phyloP scores from a whole-genome alignment of 2,888 invertebrate species.

The Blomia tropicalis region DNA sequence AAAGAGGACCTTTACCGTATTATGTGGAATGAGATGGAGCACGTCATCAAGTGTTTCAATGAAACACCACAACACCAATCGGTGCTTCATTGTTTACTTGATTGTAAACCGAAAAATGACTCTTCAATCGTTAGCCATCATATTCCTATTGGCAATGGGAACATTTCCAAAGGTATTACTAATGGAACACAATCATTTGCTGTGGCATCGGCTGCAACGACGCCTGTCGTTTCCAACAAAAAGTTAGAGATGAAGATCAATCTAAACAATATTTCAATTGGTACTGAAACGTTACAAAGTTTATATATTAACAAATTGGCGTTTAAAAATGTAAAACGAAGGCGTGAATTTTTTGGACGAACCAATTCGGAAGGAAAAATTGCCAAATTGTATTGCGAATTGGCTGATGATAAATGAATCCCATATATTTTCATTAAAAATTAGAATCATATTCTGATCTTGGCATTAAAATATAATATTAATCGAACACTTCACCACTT shows the following conservation, averaged over 20 bases:
- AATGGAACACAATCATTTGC: not conserved
- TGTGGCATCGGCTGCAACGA: not conserved
- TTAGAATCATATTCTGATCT: too few relatives aligned
- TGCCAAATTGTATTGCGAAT: constrained; percentile 49
- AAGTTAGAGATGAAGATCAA: not conserved
- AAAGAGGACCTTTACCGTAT: constrained; percentile 74
- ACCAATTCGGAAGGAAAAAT: constrained; percentile 40
- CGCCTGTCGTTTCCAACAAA: too few relatives aligned
- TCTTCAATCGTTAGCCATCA: not conserved
- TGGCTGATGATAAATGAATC: not conserved
- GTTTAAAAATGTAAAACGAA: constrained; percentile 38
- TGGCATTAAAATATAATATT: not conserved
- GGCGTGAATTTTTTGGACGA: constrained; percentile 48
- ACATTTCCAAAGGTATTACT: not conserved
- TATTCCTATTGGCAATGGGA: not conserved
- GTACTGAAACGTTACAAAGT: constrained; percentile 41
- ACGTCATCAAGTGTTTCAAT: constrained; percentile 57
- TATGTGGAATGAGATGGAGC: constrained; percentile 76
- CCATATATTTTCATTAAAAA: too few relatives aligned
- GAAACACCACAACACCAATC: constrained; percentile 61
- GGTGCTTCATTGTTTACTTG: constrained; percentile 60
- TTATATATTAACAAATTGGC: constrained; percentile 47
- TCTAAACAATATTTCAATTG: not conserved
- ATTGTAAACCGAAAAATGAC: constrained; percentile 42
- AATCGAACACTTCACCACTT: not conserved